These are phyloP conservation scores for Rhabdornis inornatus DNA, from an alignment of 2,113 vertebrate species.

Conservation along the genomic window DNA sequence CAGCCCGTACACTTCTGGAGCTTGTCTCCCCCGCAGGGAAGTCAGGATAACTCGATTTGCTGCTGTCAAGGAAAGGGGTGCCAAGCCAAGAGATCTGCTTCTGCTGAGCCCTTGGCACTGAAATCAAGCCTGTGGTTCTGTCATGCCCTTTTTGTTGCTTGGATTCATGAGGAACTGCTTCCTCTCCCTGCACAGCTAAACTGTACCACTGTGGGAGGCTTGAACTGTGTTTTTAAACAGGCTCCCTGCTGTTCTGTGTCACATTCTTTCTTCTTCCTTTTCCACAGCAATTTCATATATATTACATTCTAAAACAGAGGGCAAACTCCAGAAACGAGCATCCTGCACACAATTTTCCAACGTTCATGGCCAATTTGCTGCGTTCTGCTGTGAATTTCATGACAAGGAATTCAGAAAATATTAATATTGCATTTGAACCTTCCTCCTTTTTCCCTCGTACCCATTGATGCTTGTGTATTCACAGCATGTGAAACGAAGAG, in stretches of 20 bases:
- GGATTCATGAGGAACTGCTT: conserved; percentile 39
- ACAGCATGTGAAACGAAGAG: neutral
- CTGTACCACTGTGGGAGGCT: neutral
- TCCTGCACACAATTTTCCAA: conserved; percentile 29
- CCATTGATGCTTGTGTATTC: neutral
- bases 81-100: conserved; percentile 54
- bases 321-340: conserved; percentile 46
- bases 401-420: conserved; percentile 1
- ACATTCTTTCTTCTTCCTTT: conserved; percentile 46
- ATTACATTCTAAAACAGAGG: conserved; percentile 52
- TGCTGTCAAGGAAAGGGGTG: conserved; percentile 53
- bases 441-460: neutral
- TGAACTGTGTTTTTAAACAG: conserved; percentile 55
- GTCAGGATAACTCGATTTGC: conserved; percentile 39
- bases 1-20: conserved; percentile 4
- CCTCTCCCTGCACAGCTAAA: neutral
- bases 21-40: neutral
- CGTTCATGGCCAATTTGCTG: conserved; percentile 48
- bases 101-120: conserved; percentile 51
- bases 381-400: conserved; percentile 19
- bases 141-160: conserved; percentile 59
- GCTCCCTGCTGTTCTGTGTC: conserved; percentile 51
- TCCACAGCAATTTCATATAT: conserved; percentile 52
- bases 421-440: neutral
- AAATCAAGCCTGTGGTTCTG: conserved; percentile 46